These are phyloP conservation scores for Pseudococcus viburni DNA, from an alignment of 2,888 invertebrate species.

Conservation along the genomic window DNA sequence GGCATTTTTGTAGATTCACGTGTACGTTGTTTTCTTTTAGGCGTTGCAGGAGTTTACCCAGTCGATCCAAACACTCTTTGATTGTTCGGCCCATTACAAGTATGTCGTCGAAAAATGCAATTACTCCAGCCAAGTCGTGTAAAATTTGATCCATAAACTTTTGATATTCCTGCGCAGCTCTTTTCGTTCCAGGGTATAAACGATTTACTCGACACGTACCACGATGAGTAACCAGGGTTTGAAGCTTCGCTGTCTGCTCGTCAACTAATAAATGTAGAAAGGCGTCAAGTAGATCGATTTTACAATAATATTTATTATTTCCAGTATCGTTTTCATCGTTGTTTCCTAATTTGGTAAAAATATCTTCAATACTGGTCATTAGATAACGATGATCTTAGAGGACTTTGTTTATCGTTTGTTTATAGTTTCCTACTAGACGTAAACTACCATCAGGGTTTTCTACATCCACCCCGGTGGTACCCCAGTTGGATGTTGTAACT, in stretches of 20 bases:
- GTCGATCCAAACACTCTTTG: neutral
- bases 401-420: no score
- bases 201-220: constrained; percentile 58
- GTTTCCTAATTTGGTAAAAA: no score
- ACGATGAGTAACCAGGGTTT: constrained; percentile 55
- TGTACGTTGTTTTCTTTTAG: constrained; percentile 35
- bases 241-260: neutral
- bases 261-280: constrained; percentile 44
- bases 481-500: neutral
- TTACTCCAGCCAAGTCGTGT: constrained; percentile 4
- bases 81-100: constrained; percentile 48
- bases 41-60: constrained; percentile 38
- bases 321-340: no score
- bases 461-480: neutral
- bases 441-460: no score
- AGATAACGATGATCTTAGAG: no score
- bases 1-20: constrained; percentile 59
- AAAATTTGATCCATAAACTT: constrained; percentile 60
- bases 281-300: no score
- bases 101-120: constrained; percentile 56
- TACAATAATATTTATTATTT: no score
- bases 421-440: no score
- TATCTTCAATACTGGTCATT: no score
- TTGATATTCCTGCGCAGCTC: constrained; percentile 58
- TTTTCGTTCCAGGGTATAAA: constrained; percentile 60